Conservation (phyloP, 1,140 invertebrate genomes). For the Zaprionus lachaisei region DNA sequence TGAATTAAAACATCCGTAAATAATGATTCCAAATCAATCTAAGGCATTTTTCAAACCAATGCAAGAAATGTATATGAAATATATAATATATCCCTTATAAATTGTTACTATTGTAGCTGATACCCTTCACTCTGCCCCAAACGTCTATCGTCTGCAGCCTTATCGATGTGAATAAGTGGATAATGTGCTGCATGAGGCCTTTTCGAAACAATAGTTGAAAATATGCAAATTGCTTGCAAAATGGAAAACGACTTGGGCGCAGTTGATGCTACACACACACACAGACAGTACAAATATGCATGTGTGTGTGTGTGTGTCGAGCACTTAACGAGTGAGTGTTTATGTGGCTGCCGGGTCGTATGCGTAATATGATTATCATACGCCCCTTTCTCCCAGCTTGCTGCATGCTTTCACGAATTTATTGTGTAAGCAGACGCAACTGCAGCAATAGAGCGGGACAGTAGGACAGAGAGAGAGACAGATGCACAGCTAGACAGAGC, state of each 20-base stretch:
- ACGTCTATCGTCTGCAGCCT: background rate
- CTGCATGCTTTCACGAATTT: constrained; percentile 49
- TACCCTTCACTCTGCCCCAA: too few species aligned
- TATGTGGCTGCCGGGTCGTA: constrained; percentile 40
- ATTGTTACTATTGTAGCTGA: too few species aligned
- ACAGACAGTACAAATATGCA: background rate
- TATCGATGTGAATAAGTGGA: constrained; percentile 41
- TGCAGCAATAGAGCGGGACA: constrained; percentile 11
- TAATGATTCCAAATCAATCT: background rate
- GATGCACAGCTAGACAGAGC: background rate
- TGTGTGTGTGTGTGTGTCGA: background rate
- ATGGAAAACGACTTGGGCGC: constrained; percentile 32
- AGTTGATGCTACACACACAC: constrained; percentile 1
- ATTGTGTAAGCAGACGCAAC: constrained; percentile 49
- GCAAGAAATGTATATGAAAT: background rate
- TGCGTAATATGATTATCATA: constrained; percentile 76
- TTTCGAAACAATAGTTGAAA: constrained; percentile 67
- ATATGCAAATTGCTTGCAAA: constrained; percentile 66
- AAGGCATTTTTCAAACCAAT: background rate
- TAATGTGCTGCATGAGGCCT: constrained; percentile 57
- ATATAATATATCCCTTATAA: background rate
- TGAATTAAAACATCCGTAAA: background rate
- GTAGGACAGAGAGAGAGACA: background rate
- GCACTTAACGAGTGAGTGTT: constrained; percentile 3
- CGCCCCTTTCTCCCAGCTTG: constrained; percentile 31